phyloP scores from a whole-genome alignment of 2,113 vertebrate genomes.

The Copsychus sechellarum region DNA sequence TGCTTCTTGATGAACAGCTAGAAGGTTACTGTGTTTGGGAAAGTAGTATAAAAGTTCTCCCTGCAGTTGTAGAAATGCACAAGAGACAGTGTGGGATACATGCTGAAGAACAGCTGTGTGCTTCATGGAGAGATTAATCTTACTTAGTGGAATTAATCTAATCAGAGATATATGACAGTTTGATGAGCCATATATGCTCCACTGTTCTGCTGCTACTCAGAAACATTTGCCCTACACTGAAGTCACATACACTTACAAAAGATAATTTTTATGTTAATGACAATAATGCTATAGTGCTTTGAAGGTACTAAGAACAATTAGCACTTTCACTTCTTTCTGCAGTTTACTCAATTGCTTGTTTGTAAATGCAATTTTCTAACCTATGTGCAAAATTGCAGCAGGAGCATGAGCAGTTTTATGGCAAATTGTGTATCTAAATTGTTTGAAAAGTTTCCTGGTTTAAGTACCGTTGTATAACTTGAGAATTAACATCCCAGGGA shows the following conservation, averaged over 20 bases:
- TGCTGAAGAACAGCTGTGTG: neutral
- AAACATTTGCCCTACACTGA: neutral
- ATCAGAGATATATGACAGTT: neutral
- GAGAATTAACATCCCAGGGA: neutral
- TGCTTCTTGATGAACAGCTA: neutral
- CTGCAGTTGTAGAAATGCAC: neutral
- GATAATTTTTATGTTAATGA: neutral
- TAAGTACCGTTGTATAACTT: neutral
- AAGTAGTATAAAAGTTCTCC: neutral
- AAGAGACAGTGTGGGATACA: neutral
- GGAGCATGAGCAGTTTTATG: neutral
- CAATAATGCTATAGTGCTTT: neutral
- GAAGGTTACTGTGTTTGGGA: neutral
- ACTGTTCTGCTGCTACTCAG: neutral
- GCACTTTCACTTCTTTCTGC: neutral
- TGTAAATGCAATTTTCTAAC: constrained; percentile 1
- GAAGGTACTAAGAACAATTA: neutral
- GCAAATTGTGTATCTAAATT: neutral
- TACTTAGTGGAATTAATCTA: neutral
- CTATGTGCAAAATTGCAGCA: constrained; percentile 23
- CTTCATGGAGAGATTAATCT: neutral
- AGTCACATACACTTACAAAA: neutral
- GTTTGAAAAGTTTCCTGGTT: neutral
- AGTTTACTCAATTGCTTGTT: neutral
- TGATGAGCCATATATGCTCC: neutral